Evolutionary conservation across 1,140 invertebrate genomes (phyloP).

Genomic region (Aphelenchoides besseyi): DNA sequence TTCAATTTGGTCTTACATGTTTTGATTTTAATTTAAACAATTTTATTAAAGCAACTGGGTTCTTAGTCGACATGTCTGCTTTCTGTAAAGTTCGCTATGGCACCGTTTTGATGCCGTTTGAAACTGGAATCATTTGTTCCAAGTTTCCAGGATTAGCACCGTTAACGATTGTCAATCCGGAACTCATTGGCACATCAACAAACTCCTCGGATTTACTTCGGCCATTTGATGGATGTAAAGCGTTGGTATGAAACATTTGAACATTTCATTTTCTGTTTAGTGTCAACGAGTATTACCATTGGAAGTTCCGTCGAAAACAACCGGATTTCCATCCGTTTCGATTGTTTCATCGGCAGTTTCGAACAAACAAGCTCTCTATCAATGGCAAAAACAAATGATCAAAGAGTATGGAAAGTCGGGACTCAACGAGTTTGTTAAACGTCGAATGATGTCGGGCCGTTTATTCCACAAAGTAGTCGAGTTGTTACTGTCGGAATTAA

Average conservation of each 20-base stretch:
- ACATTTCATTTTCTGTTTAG: not conserved
- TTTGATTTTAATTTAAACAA: no score
- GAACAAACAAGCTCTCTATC: conserved; percentile 4
- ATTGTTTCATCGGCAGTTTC: not conserved
- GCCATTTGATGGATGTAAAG: not conserved
- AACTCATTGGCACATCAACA: not conserved
- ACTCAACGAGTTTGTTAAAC: not conserved
- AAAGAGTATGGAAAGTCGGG: conserved; percentile 19
- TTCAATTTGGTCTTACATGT: no score
- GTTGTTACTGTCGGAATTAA: conserved; percentile 13
- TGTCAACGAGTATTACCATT: conserved; percentile 19
- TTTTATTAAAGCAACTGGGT: no score
- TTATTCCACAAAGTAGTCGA: conserved; percentile 26
- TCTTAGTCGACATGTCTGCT: no score
- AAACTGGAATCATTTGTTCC: not conserved
- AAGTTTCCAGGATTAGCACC: not conserved
- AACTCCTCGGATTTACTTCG: not conserved
- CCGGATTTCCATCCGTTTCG: conserved; percentile 24
- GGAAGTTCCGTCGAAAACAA: conserved; percentile 7
- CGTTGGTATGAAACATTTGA: not conserved
- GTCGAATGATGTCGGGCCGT: not conserved
- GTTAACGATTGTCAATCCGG: not conserved
- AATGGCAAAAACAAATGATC: conserved; percentile 24
- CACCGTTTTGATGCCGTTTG: not conserved
- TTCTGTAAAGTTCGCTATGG: not conserved